Evolutionary conservation across 2,888 invertebrate species (phyloP).

Genomic region (Gnatocerus cornutus): DNA sequence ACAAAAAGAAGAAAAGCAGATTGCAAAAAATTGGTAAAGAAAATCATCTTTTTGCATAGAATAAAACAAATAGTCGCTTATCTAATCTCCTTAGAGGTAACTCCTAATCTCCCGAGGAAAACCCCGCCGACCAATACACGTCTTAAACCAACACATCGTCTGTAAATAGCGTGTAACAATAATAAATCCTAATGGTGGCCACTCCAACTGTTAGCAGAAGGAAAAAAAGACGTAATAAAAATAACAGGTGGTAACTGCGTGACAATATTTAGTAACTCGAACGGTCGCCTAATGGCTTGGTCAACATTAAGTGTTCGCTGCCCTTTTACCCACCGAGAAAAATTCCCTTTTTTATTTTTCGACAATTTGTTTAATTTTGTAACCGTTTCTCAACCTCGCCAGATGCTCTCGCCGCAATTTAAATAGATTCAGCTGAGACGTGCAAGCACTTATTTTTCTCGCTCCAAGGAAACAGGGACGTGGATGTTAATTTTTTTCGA

Average conservation of each 20-base stretch:
- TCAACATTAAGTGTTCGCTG: slow-evolving; percentile 53
- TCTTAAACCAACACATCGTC: not conserved
- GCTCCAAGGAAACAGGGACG: no score
- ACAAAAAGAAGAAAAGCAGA: no score
- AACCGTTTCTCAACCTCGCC: slow-evolving; percentile 38
- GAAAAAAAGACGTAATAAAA: slow-evolving; percentile 55
- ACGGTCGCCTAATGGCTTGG: slow-evolving; percentile 63
- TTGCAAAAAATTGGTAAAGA: no score
- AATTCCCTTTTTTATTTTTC: slow-evolving; percentile 44
- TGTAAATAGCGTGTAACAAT: slow-evolving; percentile 3
- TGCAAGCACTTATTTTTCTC: slow-evolving; percentile 56
- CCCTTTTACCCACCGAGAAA: slow-evolving; percentile 34
- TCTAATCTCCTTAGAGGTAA: no score
- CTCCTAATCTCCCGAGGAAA: no score
- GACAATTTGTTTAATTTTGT: slow-evolving; percentile 50
- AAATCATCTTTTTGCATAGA: no score
- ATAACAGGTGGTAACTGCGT: slow-evolving; percentile 59
- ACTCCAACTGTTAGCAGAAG: slow-evolving; percentile 28
- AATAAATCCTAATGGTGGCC: slow-evolving; percentile 29
- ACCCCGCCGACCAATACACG: not conserved
- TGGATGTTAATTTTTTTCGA: no score
- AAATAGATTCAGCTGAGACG: slow-evolving; percentile 36
- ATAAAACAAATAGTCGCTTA: no score
- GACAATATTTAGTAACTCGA: slow-evolving; percentile 63
- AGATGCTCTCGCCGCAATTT: slow-evolving; percentile 25